These are phyloP conservation scores for Trematomus loennbergii DNA, from an alignment of 2,113 vertebrate genomes.

Conservation along the genomic window DNA sequence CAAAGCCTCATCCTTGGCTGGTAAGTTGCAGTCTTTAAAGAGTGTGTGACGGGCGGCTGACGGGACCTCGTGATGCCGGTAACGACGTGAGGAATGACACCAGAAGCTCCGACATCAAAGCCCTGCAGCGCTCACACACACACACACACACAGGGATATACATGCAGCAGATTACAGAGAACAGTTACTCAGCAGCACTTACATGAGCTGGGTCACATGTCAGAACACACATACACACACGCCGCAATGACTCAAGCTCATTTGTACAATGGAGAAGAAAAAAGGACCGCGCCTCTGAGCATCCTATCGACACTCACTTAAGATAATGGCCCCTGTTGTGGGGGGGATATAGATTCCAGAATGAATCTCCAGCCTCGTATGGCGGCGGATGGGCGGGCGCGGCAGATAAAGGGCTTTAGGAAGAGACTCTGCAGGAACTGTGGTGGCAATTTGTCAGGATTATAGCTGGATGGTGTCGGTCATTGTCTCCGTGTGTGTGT, in stretches of 20 bases:
- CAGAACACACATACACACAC: background rate
- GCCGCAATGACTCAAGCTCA: slow-evolving; percentile 4
- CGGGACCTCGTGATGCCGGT: slow-evolving; percentile 19
- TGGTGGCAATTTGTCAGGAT: slow-evolving; percentile 61
- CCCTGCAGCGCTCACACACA: slow-evolving; percentile 1
- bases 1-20: slow-evolving; percentile 29
- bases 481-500: background rate
- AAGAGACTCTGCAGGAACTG: slow-evolving; percentile 15
- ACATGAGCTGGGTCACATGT: slow-evolving; percentile 9
- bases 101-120: slow-evolving; percentile 40
- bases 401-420: slow-evolving; percentile 59
- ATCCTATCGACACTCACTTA: slow-evolving; percentile 54
- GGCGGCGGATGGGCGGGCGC: slow-evolving; percentile 4
- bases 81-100: slow-evolving; percentile 14
- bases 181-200: slow-evolving; percentile 12
- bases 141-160: background rate
- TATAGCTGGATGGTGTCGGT: slow-evolving; percentile 33
- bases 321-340: slow-evolving; percentile 55
- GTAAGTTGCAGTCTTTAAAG: slow-evolving; percentile 21
- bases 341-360: slow-evolving; percentile 36
- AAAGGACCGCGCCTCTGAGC: background rate
- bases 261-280: slow-evolving; percentile 29
- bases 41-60: slow-evolving; percentile 38
- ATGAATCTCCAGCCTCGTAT: slow-evolving; percentile 14
- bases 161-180: slow-evolving; percentile 21